A percentile compares a stretch with the other conserved stretches of the same genome.
Conservation (phyloP, 2,113 vertebrate genomes). For the Silurus asotus region DNA sequence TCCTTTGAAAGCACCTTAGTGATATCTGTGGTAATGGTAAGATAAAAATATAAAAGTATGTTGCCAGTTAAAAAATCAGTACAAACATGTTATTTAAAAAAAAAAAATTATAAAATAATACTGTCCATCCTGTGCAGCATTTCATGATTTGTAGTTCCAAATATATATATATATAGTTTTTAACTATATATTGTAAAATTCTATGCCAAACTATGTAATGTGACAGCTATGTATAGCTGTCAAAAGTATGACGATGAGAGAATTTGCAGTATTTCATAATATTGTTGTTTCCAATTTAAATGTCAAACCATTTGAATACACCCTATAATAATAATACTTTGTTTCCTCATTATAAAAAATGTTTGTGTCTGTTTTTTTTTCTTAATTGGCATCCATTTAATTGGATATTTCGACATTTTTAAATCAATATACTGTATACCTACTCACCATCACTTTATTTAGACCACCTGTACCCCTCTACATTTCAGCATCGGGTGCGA, state of each 20-base stretch:
- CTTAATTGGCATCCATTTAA: background rate
- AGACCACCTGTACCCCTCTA: background rate
- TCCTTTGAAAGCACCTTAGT: conserved; percentile 20
- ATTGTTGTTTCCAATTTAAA: background rate
- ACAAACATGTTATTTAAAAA: conserved; percentile 8
- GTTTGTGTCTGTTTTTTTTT: background rate
- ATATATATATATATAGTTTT: background rate
- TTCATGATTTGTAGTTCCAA: conserved; percentile 10
- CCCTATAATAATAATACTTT: conserved; percentile 29
- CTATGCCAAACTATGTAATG: background rate
- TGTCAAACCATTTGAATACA: conserved; percentile 23
- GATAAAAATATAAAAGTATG: background rate
- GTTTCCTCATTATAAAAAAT: conserved; percentile 9
- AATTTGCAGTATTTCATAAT: conserved; percentile 13
- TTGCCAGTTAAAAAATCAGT: background rate
- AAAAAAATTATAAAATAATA: background rate
- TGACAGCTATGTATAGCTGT: background rate
- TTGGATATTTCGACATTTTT: background rate
- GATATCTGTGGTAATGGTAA: conserved; percentile 19
- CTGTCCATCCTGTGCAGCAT: background rate
- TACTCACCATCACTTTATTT: background rate
- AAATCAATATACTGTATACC: background rate
- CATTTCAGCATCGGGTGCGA: background rate
- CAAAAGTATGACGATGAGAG: conserved; percentile 4
- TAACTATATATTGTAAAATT: background rate